Conservation (phyloP, 2,113 vertebrate genomes). For the Limanda limanda region DNA sequence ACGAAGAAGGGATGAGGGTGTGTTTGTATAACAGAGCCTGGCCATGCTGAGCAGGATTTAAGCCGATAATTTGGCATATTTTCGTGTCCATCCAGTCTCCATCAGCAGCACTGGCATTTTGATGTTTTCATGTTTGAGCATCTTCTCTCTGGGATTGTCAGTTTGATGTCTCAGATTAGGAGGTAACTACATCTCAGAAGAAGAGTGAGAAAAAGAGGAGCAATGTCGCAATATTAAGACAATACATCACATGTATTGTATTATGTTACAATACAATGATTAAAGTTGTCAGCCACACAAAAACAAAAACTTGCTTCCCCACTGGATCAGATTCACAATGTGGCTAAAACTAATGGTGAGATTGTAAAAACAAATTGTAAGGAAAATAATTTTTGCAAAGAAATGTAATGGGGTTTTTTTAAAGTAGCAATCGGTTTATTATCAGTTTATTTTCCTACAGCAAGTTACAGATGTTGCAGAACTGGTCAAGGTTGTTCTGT, state of each 20-base stretch:
- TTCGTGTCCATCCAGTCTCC: background rate
- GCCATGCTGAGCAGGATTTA: background rate
- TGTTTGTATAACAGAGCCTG: slow-evolving; percentile 21
- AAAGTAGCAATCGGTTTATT: background rate
- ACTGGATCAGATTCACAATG: background rate
- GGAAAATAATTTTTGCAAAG: too few species aligned
- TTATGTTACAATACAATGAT: background rate
- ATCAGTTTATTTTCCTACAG: background rate
- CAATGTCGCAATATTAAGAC: background rate
- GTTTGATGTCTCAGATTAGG: too few species aligned
- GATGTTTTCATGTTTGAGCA: too few species aligned
- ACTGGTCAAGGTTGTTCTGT: too few species aligned
- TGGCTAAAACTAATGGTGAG: background rate
- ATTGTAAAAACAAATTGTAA: too few species aligned
- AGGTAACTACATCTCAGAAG: background rate
- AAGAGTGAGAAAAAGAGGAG: background rate
- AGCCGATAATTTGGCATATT: slow-evolving; percentile 17
- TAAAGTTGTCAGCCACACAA: background rate
- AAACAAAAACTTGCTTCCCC: too few species aligned
- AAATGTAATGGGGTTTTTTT: too few species aligned
- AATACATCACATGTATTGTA: too few species aligned
- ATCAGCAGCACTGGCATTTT: background rate
- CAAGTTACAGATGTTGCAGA: too few species aligned
- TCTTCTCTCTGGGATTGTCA: too few species aligned
- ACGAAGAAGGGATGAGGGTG: slow-evolving; percentile 12